A percentile compares a stretch with the other conserved stretches of the same genome.
Conservation (phyloP, 2,888 invertebrate genomes). For the Apamea sordens region DNA sequence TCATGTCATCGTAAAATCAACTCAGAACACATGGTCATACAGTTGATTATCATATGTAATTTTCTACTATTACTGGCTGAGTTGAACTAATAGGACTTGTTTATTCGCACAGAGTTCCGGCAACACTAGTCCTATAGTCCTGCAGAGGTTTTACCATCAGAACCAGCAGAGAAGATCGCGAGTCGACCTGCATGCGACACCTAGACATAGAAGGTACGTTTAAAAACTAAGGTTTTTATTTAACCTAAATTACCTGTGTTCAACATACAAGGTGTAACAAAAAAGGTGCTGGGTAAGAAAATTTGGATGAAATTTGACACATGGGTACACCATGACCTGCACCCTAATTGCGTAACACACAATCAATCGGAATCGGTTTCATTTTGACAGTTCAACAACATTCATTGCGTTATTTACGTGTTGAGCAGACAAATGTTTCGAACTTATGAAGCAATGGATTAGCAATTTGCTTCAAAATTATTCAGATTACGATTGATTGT, state of each 20-base stretch:
- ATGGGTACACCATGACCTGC: no score
- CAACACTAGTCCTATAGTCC: slow-evolving; percentile 94
- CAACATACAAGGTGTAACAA: not conserved
- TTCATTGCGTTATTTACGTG: no score
- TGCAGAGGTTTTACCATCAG: slow-evolving; percentile 94
- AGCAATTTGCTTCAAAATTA: no score
- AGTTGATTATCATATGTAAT: not conserved
- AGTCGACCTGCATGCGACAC: slow-evolving; percentile 86
- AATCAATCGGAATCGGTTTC: no score
- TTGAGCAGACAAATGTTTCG: no score
- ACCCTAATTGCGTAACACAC: no score
- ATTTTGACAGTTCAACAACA: no score
- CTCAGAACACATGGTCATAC: not conserved
- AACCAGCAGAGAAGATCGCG: slow-evolving; percentile 92
- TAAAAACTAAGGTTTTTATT: not conserved
- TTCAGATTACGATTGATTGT: no score
- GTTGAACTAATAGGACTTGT: not conserved
- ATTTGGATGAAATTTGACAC: no score
- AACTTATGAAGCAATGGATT: no score
- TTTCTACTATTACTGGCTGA: not conserved
- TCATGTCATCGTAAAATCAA: slow-evolving; percentile 12
- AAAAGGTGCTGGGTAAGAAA: no score
- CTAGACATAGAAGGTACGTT: slow-evolving; percentile 85
- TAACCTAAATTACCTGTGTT: not conserved
- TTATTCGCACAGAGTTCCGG: slow-evolving; percentile 88